Evolutionary conservation across 2,113 vertebrate genomes (phyloP), one percentile per base, ranked within the genome.

Genomic region (Hymenochirus boettgeri): DNA sequence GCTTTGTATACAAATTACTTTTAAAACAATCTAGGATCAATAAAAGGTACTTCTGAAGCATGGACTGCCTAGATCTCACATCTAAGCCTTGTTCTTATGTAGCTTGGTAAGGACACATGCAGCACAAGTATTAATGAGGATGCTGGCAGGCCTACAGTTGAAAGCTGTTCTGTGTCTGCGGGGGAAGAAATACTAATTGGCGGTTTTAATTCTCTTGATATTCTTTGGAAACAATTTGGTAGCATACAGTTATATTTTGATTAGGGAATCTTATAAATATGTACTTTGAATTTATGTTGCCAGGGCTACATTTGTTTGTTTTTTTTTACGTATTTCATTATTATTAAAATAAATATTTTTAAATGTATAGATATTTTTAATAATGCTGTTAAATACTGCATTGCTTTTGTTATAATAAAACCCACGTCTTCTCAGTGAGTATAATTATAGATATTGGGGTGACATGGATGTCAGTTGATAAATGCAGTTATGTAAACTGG

Each of bases 191-290:
- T 10, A 18, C 31, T 52, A 67, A 66, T 57, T 66, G 45, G 45
- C 46, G 39, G 31, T 25, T 56, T 18, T 39, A 58, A 67, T 52
- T 67, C 46, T 67, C 64, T 67, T 59, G n/a, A 42, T 52, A 26
- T 59, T 53, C 18, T 51, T 51, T 51, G 31, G 27, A 57, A 65
- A 48, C 17, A 27, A 51, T 39, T 39, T 59, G 64, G 29, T 27
- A 22, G 23, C 24, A 59, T 37, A 64, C 56, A 5, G 15, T 46
- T 64, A 37, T 54, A 64, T 47, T 64, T 56, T 64, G 25, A 56
- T 56, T 64, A 56, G 52, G 33, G 56, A 56, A 56, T 31, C 21
- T 24, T 56, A 56, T 27, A 65, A 56, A 65, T 47, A 24, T 65
- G 62, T 33, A 31, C 35, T 48, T 56, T 47, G 18, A 29, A 55